Evolutionary conservation across 2,888 invertebrate species (phyloP).

Genomic region (Drosophila dives): DNA sequence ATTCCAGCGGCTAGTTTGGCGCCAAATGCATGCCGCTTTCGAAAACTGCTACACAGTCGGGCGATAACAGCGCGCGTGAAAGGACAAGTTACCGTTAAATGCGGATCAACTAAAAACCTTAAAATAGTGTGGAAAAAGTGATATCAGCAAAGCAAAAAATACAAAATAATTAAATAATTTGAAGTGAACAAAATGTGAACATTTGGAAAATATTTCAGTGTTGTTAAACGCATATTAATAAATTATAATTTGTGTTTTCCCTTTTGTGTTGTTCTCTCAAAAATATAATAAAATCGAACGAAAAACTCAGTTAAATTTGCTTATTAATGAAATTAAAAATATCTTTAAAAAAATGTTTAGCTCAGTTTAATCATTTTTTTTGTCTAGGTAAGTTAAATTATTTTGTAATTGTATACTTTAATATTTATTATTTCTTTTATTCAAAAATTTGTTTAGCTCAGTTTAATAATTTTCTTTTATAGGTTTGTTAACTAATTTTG

Average conservation of each 20-base stretch:
- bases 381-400: too few relatives aligned
- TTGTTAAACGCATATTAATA: background rate
- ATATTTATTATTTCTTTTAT: too few relatives aligned
- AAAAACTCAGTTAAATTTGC: background rate
- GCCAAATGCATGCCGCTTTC: slow-evolving; percentile 53
- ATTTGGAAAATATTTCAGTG: background rate
- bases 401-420: too few relatives aligned
- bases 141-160: background rate
- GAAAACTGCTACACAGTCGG: slow-evolving; percentile 43
- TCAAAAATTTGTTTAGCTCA: too few relatives aligned
- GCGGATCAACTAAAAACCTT: slow-evolving; percentile 21
- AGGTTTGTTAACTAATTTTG: too few relatives aligned
- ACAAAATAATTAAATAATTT: background rate
- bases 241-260: background rate
- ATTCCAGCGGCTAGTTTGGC: slow-evolving; percentile 60
- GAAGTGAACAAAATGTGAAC: background rate
- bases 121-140: background rate
- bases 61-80: slow-evolving; percentile 56
- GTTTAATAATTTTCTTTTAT: too few relatives aligned
- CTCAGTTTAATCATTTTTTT: too few relatives aligned
- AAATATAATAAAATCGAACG: background rate
- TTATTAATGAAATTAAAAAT: background rate
- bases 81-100: slow-evolving; percentile 19
- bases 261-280: background rate
- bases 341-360: background rate